Evolutionary conservation across 1,140 invertebrate genomes (phyloP).

Genomic region (Anoplophora glabripennis): DNA sequence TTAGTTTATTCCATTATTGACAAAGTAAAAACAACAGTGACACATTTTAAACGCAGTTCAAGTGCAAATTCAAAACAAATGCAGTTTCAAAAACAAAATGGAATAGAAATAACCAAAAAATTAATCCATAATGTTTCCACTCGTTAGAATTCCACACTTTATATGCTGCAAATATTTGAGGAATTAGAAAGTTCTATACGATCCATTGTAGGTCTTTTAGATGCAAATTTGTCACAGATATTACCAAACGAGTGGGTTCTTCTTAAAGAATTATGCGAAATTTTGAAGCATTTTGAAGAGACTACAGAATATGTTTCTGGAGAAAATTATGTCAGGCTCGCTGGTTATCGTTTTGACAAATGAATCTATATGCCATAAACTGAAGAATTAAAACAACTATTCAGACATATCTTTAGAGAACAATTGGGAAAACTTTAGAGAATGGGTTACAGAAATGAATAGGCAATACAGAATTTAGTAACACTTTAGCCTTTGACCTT

Average conservation of each 20-base stretch:
- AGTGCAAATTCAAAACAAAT: slow-evolving; percentile 30
- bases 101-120: slow-evolving; percentile 10
- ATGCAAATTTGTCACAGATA: slow-evolving; percentile 12
- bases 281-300: slow-evolving; percentile 35
- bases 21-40: neutral
- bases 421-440: neutral
- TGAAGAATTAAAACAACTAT: neutral
- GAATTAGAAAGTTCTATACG: slow-evolving; percentile 27
- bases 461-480: slow-evolving; percentile 19
- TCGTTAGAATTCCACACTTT: slow-evolving; percentile 44
- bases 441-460: slow-evolving; percentile 1
- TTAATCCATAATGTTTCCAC: slow-evolving; percentile 40
- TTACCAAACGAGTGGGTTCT: slow-evolving; percentile 30
- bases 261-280: slow-evolving; percentile 26
- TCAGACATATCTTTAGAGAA: slow-evolving; percentile 1
- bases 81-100: slow-evolving; percentile 14
- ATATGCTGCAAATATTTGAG: slow-evolving; percentile 43
- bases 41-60: slow-evolving; percentile 30
- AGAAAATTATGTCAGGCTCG: slow-evolving; percentile 34
- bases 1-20: neutral
- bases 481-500: slow-evolving; percentile 20
- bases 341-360: slow-evolving; percentile 17
- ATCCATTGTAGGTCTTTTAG: slow-evolving; percentile 26
- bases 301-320: slow-evolving; percentile 34
- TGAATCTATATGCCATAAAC: slow-evolving; percentile 13